These are phyloP conservation scores for Diglossa brunneiventris DNA, from an alignment of 2,113 vertebrate genomes.

Conservation along the genomic window DNA sequence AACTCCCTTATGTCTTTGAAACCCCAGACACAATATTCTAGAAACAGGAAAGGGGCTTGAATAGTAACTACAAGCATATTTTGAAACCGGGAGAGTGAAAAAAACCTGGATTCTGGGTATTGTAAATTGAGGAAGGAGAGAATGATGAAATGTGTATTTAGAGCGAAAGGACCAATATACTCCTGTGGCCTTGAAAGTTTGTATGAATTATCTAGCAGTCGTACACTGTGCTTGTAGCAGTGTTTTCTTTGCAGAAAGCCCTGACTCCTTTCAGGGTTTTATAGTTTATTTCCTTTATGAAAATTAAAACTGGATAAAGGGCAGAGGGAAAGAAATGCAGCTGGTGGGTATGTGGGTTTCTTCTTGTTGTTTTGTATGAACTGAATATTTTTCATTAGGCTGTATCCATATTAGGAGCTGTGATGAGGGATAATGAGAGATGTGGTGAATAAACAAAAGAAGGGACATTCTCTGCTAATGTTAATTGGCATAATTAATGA, in stretches of 20 bases:
- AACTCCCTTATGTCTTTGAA: conserved; percentile 23
- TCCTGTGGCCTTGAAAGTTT: not conserved
- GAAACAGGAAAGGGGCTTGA: conserved; percentile 12
- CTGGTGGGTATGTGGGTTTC: not conserved
- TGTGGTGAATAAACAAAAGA: not conserved
- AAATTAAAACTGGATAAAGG: not conserved
- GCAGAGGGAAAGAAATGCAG: not conserved
- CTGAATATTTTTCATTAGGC: not conserved
- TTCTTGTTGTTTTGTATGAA: not conserved
- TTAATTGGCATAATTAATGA: not conserved
- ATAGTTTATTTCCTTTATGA: not conserved
- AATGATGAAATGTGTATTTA: not conserved
- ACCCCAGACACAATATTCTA: not conserved
- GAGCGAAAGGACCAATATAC: not conserved
- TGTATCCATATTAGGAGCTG: not conserved
- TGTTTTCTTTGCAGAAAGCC: conserved; percentile 38
- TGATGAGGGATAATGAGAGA: not conserved
- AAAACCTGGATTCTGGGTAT: not conserved
- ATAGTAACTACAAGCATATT: conserved; percentile 23
- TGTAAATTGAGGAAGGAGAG: conserved; percentile 28
- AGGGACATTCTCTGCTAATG: not conserved
- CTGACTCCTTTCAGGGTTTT: not conserved
- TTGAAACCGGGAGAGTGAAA: not conserved
- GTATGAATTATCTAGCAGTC: conserved; percentile 10
- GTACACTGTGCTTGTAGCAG: not conserved